phyloP scores from a whole-genome alignment of 2,888 invertebrate species.

The Marronus borbonicus region DNA sequence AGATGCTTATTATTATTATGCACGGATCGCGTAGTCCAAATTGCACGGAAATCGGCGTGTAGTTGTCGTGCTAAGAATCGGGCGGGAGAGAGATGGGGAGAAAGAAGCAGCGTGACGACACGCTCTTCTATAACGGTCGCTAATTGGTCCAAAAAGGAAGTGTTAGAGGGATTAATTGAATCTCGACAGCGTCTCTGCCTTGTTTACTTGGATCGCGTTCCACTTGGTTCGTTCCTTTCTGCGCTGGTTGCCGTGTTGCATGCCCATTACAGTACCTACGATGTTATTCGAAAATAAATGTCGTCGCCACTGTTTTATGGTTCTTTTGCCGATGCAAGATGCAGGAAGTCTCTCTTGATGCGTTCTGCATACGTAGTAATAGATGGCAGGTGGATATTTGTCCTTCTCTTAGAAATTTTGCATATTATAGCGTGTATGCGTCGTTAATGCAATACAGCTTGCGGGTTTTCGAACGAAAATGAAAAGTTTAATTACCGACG shows the following conservation, averaged over 20 bases:
- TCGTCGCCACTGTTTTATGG: constrained; percentile 24
- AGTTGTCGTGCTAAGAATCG: constrained; percentile 7
- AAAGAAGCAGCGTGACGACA: constrained; percentile 18
- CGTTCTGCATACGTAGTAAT: background rate
- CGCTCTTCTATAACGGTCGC: constrained; percentile 33
- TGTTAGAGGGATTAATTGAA: constrained; percentile 36
- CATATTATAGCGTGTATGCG: background rate
- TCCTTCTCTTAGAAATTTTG: constrained; percentile 14
- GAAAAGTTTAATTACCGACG: constrained; percentile 28
- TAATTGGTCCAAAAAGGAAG: constrained; percentile 37
- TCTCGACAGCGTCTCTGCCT: constrained; percentile 3
- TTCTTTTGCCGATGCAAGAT: background rate
- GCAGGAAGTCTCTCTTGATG: constrained; percentile 8
- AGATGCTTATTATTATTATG: constrained; percentile 29
- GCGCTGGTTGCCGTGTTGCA: constrained; percentile 5
- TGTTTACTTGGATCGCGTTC: constrained; percentile 1
- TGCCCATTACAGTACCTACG: constrained; percentile 16
- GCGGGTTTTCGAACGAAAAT: background rate
- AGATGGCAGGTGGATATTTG: constrained; percentile 10
- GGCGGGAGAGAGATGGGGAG: background rate
- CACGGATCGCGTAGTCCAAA: constrained; percentile 24
- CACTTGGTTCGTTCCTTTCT: constrained; percentile 9
- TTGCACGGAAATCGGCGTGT: constrained; percentile 10
- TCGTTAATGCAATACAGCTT: background rate
- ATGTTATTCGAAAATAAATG: constrained; percentile 34